phyloP scores from a whole-genome alignment of 2,113 vertebrate species.

The Podarcis cretensis region DNA sequence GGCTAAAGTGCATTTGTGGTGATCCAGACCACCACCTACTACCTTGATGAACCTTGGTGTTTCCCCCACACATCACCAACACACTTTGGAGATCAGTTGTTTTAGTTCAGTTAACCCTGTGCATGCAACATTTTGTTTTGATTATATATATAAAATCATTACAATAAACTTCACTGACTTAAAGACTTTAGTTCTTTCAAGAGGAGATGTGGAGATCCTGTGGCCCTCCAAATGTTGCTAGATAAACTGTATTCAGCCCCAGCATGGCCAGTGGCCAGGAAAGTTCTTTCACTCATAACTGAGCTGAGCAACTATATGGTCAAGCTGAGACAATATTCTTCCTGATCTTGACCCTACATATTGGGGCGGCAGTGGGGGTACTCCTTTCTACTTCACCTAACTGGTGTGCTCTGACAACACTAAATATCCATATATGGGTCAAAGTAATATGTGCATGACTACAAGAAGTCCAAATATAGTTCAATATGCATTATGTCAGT shows the following conservation, averaged over 20 bases:
- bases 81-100: too few relatives aligned
- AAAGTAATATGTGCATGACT: background rate
- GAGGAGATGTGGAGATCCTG: background rate
- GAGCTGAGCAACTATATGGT: background rate
- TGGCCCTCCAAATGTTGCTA: background rate
- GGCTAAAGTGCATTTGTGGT: background rate
- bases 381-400: background rate
- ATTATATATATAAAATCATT: too few relatives aligned
- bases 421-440: background rate
- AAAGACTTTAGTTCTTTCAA: background rate
- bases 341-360: background rate
- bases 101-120: too few relatives aligned
- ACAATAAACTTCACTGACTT: background rate
- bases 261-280: too few relatives aligned
- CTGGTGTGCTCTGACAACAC: background rate
- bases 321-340: background rate
- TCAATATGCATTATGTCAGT: too few relatives aligned
- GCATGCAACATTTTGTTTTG: too few relatives aligned
- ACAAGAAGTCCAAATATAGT: too few relatives aligned
- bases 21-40: background rate
- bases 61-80: too few relatives aligned
- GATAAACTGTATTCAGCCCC: background rate
- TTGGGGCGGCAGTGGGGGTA: background rate
- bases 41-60: too few relatives aligned
- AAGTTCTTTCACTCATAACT: background rate